These are phyloP conservation scores for Cephus pygmeus DNA, from an alignment of 2,888 invertebrate genomes.

Conservation along the genomic window DNA sequence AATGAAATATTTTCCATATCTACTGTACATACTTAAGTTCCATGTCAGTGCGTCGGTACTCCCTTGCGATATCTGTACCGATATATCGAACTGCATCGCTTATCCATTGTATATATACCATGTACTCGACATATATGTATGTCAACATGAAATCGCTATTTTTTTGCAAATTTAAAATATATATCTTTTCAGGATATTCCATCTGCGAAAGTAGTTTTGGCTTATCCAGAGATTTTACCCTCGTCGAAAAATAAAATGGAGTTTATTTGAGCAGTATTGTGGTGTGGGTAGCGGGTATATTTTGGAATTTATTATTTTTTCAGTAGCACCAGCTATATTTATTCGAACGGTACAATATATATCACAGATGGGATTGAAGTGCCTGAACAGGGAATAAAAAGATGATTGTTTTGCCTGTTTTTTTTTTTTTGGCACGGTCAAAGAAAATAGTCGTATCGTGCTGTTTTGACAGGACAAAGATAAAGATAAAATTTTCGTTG, in stretches of 20 bases:
- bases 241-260: not conserved
- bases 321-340: too few species aligned
- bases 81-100: not conserved
- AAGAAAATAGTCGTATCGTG: too few species aligned
- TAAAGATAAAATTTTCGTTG: slow-evolving; percentile 22
- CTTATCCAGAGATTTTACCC: not conserved
- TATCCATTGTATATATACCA: not conserved
- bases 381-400: too few species aligned
- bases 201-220: not conserved
- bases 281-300: too few species aligned
- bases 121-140: not conserved
- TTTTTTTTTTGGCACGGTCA: too few species aligned
- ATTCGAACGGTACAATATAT: too few species aligned
- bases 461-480: not conserved
- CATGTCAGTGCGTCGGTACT: not conserved
- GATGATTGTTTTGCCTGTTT: too few species aligned
- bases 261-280: too few species aligned
- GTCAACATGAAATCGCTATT: not conserved
- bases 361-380: too few species aligned
- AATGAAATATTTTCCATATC: not conserved
- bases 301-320: too few species aligned
- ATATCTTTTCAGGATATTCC: not conserved
- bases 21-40: not conserved
- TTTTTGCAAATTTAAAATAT: not conserved
- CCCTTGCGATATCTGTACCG: not conserved